Evolutionary conservation across 2,888 invertebrate genomes (phyloP).

Genomic region (Globia sparganii): DNA sequence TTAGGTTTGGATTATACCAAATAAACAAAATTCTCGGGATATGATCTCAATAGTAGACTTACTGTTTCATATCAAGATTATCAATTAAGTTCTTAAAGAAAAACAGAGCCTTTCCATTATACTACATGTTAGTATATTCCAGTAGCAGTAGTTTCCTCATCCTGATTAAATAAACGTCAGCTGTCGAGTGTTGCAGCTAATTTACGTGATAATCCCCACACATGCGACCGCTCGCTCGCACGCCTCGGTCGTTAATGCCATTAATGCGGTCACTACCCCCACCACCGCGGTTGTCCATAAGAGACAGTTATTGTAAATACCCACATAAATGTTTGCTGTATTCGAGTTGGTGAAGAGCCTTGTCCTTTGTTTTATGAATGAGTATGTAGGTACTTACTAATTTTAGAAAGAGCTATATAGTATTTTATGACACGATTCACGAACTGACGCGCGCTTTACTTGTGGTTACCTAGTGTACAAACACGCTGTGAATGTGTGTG

Average conservation of each 20-base stretch:
- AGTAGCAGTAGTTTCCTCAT: background rate
- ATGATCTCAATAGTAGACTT: background rate
- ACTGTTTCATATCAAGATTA: background rate
- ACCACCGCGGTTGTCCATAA: slow-evolving; percentile 1
- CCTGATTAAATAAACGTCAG: slow-evolving; percentile 50
- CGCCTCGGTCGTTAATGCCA: slow-evolving; percentile 41
- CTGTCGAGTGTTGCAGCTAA: slow-evolving; percentile 39
- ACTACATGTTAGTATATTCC: background rate
- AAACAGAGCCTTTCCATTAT: background rate
- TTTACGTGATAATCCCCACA: slow-evolving; percentile 29
- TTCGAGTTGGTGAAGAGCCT: background rate
- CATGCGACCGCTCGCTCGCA: slow-evolving; percentile 32
- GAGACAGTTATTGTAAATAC: slow-evolving; percentile 20
- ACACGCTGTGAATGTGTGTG: background rate
- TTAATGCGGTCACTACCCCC: slow-evolving; percentile 33
- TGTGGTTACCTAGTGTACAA: background rate
- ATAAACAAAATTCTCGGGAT: too few relatives aligned
- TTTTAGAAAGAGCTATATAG: background rate
- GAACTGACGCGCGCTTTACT: background rate
- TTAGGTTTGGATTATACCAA: too few relatives aligned
- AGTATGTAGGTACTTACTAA: background rate
- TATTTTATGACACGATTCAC: background rate
- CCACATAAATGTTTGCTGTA: slow-evolving; percentile 22
- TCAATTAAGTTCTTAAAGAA: background rate
- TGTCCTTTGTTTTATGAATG: background rate